These are phyloP conservation scores for Ovis aries DNA, from an alignment of 2,113 vertebrate genomes.

Conservation along the genomic window DNA sequence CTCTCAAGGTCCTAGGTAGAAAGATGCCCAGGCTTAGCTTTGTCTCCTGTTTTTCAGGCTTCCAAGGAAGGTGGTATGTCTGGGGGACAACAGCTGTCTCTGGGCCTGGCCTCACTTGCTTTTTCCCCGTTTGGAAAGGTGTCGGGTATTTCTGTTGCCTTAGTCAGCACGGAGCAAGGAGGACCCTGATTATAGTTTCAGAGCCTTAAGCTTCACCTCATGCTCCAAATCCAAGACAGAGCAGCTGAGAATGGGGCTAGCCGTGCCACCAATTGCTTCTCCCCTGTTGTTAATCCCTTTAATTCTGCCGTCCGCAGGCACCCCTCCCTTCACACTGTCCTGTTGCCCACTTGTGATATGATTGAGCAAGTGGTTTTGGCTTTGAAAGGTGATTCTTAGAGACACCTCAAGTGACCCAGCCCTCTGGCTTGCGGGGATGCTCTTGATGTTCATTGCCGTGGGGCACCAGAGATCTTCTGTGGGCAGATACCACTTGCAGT, in stretches of 20 bases:
- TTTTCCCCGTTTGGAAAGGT: conserved; percentile 59
- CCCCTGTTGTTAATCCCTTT: conserved; percentile 69
- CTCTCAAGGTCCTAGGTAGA: rapidly evolving
- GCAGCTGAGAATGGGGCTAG: conserved; percentile 79
- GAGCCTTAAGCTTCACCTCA: conserved; percentile 67
- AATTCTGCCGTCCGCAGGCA: conserved; percentile 63
- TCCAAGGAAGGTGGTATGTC: conserved; percentile 54
- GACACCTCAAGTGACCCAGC: conserved; percentile 68
- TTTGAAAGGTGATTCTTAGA: conserved; percentile 75
- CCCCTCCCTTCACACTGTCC: background rate
- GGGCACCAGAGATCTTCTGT: conserved; percentile 18
- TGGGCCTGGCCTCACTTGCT: conserved; percentile 52
- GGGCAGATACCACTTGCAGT: background rate
- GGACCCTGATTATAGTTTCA: conserved; percentile 75
- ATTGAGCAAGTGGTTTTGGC: conserved; percentile 74
- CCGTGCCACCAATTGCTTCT: conserved; percentile 56
- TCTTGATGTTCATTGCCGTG: background rate
- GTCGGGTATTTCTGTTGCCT: conserved; percentile 73
- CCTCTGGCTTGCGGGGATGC: background rate
- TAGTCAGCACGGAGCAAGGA: conserved; percentile 67
- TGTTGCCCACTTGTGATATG: conserved; percentile 61
- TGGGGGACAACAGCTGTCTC: conserved; percentile 66
- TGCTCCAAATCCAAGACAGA: conserved; percentile 74
- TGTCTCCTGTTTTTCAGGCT: background rate
- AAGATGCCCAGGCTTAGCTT: background rate